phyloP scores from a whole-genome alignment of 2,888 invertebrate genomes.

The Diarsia mendica region DNA sequence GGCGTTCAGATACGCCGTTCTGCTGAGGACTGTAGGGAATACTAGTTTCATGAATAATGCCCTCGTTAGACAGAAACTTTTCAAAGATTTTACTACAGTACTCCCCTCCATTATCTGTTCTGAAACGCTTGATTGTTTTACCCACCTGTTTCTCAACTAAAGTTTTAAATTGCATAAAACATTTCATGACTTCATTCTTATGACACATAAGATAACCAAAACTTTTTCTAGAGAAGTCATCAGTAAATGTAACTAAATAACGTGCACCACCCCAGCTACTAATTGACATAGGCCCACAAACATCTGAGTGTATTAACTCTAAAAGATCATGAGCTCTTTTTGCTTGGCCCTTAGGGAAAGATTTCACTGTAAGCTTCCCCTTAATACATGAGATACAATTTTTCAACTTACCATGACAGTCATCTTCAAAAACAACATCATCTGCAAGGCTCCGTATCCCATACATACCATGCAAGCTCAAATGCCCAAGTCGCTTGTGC shows the following conservation, averaged over 20 bases:
- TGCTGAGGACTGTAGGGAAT: slow-evolving; percentile 11
- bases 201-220: neutral
- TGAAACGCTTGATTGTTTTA: neutral
- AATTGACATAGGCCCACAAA: neutral
- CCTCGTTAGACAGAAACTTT: neutral
- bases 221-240: neutral
- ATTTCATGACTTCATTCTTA: neutral
- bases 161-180: neutral
- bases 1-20: neutral
- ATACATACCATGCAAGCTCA: no score
- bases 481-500: no score
- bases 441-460: no score
- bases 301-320: slow-evolving; percentile 1
- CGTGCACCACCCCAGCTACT: neutral
- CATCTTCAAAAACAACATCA: no score
- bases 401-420: no score
- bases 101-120: neutral
- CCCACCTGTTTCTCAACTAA: neutral
- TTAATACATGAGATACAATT: no score
- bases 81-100: neutral
- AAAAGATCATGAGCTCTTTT: neutral
- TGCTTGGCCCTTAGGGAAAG: neutral
- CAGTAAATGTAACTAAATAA: slow-evolving; percentile 1
- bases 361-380: neutral
- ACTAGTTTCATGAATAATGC: slow-evolving; percentile 5